Evolutionary conservation across 2,888 invertebrate species (phyloP).

Genomic region (Calephelis perditalis): DNA sequence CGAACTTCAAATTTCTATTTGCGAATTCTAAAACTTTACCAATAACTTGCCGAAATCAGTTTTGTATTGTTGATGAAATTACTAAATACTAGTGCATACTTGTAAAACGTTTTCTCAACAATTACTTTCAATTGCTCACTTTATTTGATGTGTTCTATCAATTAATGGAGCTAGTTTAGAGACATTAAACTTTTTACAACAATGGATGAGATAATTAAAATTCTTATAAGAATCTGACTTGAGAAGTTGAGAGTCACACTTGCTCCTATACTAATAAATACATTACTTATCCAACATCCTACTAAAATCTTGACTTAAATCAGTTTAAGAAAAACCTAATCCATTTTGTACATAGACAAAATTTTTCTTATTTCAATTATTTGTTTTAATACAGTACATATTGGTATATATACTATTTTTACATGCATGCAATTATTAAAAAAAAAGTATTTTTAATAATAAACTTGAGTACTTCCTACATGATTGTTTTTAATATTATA

Average conservation of each 20-base stretch:
- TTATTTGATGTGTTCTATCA: constrained; percentile 48
- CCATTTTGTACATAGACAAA: no score
- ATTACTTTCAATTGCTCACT: constrained; percentile 57
- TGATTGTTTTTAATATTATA: no score
- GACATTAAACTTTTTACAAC: constrained; percentile 9
- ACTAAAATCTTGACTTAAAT: no score
- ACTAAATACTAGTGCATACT: constrained; percentile 29
- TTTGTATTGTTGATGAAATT: constrained; percentile 28
- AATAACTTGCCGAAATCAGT: constrained; percentile 16
- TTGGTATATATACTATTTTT: no score
- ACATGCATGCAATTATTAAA: no score
- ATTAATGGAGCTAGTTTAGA: constrained; percentile 35
- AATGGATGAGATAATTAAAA: constrained; percentile 21
- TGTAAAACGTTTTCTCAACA: constrained; percentile 48
- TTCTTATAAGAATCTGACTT: constrained; percentile 3
- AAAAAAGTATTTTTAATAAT: no score
- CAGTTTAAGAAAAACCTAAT: no score
- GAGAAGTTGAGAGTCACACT: background rate
- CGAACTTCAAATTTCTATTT: constrained; percentile 40
- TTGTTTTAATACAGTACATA: no score
- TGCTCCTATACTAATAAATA: no score
- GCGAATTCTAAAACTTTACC: constrained; percentile 29
- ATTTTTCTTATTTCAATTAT: no score
- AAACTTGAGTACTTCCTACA: no score
- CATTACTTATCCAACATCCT: no score